These are phyloP conservation scores for Erebia epiphron DNA, from an alignment of 2,888 invertebrate genomes.

Conservation along the genomic window DNA sequence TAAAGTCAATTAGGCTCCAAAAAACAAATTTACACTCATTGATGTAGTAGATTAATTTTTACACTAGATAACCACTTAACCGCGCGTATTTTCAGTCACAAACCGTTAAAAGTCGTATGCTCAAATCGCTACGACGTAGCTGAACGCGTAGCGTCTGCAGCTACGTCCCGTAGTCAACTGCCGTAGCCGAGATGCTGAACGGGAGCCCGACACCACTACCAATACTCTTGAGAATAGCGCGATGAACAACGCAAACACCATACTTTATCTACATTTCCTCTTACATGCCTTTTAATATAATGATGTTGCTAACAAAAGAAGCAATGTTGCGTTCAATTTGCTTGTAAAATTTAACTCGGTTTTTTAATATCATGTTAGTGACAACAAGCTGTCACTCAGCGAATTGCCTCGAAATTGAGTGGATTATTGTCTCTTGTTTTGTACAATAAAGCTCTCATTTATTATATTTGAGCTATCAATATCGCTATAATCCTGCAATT, in stretches of 20 bases:
- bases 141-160: constrained; percentile 59
- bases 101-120: constrained; percentile 52
- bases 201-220: constrained; percentile 52
- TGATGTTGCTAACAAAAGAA: constrained; percentile 28
- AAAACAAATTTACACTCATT: no score
- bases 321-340: constrained; percentile 29
- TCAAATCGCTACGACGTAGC: constrained; percentile 55
- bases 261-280: constrained; percentile 49
- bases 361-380: constrained; percentile 30
- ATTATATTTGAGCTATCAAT: background rate
- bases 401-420: constrained; percentile 51
- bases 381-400: constrained; percentile 46
- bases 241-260: constrained; percentile 43
- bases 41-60: no score
- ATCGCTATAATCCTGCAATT: background rate
- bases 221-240: constrained; percentile 51
- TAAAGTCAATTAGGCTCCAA: background rate
- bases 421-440: constrained; percentile 46
- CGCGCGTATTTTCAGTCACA: constrained; percentile 24
- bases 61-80: background rate
- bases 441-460: constrained; percentile 6
- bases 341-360: constrained; percentile 15
- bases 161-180: constrained; percentile 75
- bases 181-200: constrained; percentile 61
- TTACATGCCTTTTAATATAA: constrained; percentile 28